These are phyloP conservation scores for Poecilia wingei DNA, from an alignment of 2,797 vertebrate genomes.

Conservation along the genomic window DNA sequence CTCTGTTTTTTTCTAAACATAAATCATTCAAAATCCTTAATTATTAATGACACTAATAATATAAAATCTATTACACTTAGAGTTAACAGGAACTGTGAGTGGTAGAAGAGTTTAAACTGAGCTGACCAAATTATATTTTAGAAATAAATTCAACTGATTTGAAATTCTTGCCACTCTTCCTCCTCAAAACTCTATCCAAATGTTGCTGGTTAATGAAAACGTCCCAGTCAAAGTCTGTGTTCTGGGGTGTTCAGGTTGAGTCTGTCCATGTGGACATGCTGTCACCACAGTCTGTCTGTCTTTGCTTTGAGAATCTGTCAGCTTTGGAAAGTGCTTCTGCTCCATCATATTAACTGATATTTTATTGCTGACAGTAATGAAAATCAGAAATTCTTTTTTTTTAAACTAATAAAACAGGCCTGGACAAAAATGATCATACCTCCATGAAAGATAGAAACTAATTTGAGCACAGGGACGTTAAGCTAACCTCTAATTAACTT, in stretches of 20 bases:
- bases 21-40: not conserved
- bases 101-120: not conserved
- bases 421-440: not conserved
- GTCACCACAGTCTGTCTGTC: not conserved
- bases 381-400: not conserved
- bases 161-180: not conserved
- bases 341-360: not conserved
- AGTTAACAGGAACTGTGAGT: not conserved
- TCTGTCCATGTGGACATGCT: not conserved
- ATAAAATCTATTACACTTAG: not conserved
- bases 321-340: not conserved
- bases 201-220: not conserved
- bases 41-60: not conserved
- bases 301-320: not conserved
- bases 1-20: not conserved
- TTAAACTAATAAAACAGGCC: not conserved
- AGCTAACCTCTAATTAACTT: not conserved
- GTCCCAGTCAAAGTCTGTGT: not conserved
- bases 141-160: not conserved
- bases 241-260: not conserved
- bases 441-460: not conserved
- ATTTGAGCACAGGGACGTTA: not conserved
- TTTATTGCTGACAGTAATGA: not conserved
- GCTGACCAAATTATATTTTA: not conserved
- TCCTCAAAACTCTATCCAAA: not conserved